Percentiles rank a stretch among this genome's conserved stretches.
Conservation (phyloP, 2,888 invertebrate genomes). For the Sphinx pinastri region DNA sequence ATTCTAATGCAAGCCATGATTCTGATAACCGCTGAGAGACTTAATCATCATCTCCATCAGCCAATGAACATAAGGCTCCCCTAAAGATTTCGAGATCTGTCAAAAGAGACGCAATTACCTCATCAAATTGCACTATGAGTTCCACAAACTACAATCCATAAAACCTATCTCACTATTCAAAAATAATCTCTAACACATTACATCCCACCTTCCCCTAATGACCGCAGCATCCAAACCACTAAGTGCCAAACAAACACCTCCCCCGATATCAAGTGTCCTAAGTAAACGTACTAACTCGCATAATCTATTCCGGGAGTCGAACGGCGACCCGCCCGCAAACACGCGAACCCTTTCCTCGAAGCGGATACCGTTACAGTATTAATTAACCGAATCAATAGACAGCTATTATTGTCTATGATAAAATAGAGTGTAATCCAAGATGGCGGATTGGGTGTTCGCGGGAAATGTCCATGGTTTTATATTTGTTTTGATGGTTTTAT, state of each 20-base stretch:
- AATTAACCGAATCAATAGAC: constrained; percentile 52
- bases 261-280: constrained; percentile 42
- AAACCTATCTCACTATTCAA: background rate
- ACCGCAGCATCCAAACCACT: constrained; percentile 7
- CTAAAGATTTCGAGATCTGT: too few species aligned
- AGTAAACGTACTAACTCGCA: constrained; percentile 52
- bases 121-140: too few species aligned
- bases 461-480: background rate
- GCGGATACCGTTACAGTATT: constrained; percentile 61
- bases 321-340: constrained; percentile 59
- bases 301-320: constrained; percentile 57
- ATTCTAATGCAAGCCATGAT: too few species aligned
- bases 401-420: constrained; percentile 4
- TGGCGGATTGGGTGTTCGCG: background rate
- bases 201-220: background rate
- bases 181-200: background rate
- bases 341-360: constrained; percentile 59
- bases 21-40: too few species aligned
- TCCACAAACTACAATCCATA: too few species aligned
- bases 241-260: constrained; percentile 16
- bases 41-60: too few species aligned
- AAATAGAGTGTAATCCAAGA: background rate
- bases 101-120: too few species aligned
- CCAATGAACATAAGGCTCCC: too few species aligned
- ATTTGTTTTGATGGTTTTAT: background rate